Percentiles rank a stretch among this genome's conserved stretches.
These are phyloP conservation scores for Callipepla squamata DNA, from an alignment of 2,113 vertebrate genomes.

Conservation along the genomic window DNA sequence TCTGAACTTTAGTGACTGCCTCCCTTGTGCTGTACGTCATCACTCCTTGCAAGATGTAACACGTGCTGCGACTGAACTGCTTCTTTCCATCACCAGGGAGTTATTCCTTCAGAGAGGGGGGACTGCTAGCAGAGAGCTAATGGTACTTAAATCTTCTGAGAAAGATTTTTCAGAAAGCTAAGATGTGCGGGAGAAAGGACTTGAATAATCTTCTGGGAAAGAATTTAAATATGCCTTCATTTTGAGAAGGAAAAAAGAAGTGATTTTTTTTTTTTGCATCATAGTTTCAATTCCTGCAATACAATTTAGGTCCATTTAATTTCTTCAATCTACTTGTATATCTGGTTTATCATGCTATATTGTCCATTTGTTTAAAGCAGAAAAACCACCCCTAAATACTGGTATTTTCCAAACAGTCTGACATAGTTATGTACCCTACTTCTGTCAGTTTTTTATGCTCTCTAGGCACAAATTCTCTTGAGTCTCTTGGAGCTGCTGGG, in stretches of 20 bases:
- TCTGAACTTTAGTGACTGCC: not conserved
- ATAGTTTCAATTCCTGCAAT: not conserved
- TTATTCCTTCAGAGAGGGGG: not conserved
- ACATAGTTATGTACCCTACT: not conserved
- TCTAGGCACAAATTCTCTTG: not conserved
- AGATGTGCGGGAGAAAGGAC: not conserved
- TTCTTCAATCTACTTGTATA: not conserved
- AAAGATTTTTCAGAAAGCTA: not conserved
- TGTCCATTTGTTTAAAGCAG: not conserved
- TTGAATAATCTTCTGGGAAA: not conserved
- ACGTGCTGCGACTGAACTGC: rapidly evolving
- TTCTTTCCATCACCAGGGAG: not conserved
- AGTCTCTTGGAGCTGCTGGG: not conserved
- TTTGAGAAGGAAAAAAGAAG: not conserved
- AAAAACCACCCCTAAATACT: not conserved
- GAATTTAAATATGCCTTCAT: not conserved
- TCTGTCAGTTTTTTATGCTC: not conserved
- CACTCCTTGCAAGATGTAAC: not conserved
- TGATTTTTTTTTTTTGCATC: not conserved
- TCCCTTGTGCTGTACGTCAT: not conserved
- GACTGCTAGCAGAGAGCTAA: not conserved
- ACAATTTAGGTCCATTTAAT: not conserved
- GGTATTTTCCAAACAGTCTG: not conserved
- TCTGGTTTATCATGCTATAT: not conserved
- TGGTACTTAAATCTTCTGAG: not conserved